Base-by-base conservation (phyloP, 2,797 vertebrate genomes). In the Acipenser oxyrinchus region DNA sequence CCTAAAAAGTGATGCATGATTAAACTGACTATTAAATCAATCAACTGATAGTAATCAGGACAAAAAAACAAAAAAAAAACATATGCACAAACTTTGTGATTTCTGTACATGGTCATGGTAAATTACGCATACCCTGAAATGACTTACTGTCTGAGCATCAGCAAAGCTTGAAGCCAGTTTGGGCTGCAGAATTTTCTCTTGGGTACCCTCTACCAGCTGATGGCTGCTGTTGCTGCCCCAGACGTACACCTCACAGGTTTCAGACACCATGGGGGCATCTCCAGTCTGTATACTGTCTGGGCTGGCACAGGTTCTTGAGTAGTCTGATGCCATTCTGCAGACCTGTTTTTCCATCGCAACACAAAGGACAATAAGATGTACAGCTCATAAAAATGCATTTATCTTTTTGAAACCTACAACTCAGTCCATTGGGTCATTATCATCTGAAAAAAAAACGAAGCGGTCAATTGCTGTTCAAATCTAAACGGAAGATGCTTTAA, bases 321-420 rank as follows among this genome's bases (percentile, higher is more conserved):
- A 99, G 84, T 99, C 96, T 0, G 95, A 97, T 1, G 96, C 96
- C 96, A 99, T 99, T 70, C 94, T 90, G 78, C 95, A 95, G 18
- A 99, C 95, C 96, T 98, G 62, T 50, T 62, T 7, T 23, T 37
- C 37, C 37, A 37, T 37, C 37, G 37, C 37, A 9, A 55, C 18
- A 8, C 53, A 60, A 49, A 59, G 6, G 0, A 57, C 8, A 13
- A 66, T 18, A 37, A 8, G 64, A 10, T 10, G 49, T 11, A 49
- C n/a, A 11, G 37, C 7, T 2, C 8, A 11, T 6, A 4, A n/a
- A 15, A 9, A 48, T 18, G 13, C 6, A 49, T 10, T 3, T 6
- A 13, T 4, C 55, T 52, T 37, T 37, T 37, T 37, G 37, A 37
- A 37, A 37, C 37, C 37, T 37, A 37, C 37, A 37, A 37, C 37